These are phyloP conservation scores for Percopsis transmontana DNA, from an alignment of 2,113 vertebrate genomes.

Conservation along the genomic window DNA sequence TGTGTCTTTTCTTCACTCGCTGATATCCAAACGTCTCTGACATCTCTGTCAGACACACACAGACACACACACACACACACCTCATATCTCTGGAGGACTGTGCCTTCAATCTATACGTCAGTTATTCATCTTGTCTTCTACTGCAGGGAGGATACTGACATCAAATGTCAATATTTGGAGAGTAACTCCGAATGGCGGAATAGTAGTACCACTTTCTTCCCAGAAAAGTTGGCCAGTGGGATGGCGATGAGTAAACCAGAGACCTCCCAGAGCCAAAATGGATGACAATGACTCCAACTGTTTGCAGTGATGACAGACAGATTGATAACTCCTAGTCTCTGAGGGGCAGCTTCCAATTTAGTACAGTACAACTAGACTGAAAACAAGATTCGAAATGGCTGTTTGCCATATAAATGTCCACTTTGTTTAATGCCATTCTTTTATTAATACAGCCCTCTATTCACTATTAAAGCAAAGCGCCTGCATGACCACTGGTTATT, in stretches of 20 bases:
- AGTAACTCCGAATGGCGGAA: slow-evolving; percentile 43
- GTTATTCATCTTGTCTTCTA: slow-evolving; percentile 64
- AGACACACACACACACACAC: not conserved
- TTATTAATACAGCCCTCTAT: slow-evolving; percentile 6
- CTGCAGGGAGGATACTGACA: slow-evolving; percentile 57
- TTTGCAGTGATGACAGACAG: slow-evolving; percentile 45
- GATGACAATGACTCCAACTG: slow-evolving; percentile 32
- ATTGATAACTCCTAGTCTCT: slow-evolving; percentile 32
- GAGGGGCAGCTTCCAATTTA: slow-evolving; percentile 44
- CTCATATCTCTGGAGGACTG: slow-evolving; percentile 28
- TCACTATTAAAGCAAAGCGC: slow-evolving; percentile 20
- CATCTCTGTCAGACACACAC: slow-evolving; percentile 5
- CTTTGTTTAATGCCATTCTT: slow-evolving; percentile 50
- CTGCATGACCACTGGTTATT: slow-evolving; percentile 34
- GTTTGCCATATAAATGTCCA: slow-evolving; percentile 32
- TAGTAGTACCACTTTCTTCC: slow-evolving; percentile 45
- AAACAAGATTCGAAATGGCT: slow-evolving; percentile 47
- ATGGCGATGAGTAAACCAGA: slow-evolving; percentile 60
- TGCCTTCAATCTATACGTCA: slow-evolving; percentile 52
- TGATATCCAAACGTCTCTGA: not conserved
- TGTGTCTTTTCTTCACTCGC: slow-evolving; percentile 39
- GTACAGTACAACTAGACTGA: slow-evolving; percentile 17
- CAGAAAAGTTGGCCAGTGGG: slow-evolving; percentile 44
- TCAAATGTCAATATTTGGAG: slow-evolving; percentile 70
- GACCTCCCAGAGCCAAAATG: slow-evolving; percentile 54